A percentile compares a stretch with the other conserved stretches of the same genome.
phyloP scores from a whole-genome alignment of 2,797 vertebrate species.

The Pantherophis vulpinus region DNA sequence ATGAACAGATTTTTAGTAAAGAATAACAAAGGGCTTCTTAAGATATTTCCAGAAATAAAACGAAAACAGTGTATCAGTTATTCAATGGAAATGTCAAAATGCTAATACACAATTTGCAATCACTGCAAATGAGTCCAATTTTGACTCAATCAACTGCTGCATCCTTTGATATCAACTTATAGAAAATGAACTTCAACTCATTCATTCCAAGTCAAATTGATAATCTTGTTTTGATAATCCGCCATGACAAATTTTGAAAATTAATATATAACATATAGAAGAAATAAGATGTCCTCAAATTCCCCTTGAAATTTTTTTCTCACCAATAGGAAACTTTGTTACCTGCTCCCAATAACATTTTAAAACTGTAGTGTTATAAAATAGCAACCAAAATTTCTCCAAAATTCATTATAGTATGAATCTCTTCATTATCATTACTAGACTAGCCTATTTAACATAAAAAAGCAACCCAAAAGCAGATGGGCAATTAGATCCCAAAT shows the following conservation, averaged over 20 bases:
- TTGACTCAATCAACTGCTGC: background rate
- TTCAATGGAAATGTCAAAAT: background rate
- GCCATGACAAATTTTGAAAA: background rate
- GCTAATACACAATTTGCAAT: background rate
- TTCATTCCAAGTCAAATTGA: background rate
- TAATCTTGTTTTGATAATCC: background rate
- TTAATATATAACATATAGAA: background rate
- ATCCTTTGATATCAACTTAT: background rate
- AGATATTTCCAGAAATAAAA: background rate
- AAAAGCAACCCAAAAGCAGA: background rate
- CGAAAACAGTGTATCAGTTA: background rate
- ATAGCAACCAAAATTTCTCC: background rate
- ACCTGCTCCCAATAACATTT: background rate
- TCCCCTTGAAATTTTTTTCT: background rate
- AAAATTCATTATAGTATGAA: background rate
- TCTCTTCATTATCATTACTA: background rate
- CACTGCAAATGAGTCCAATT: background rate
- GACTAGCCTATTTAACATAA: background rate
- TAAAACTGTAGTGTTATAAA: background rate
- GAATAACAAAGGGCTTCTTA: background rate
- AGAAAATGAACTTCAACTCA: background rate
- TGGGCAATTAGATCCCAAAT: background rate
- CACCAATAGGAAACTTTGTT: background rate
- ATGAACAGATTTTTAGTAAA: background rate
- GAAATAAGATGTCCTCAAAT: background rate